phyloP scores from a whole-genome alignment of 2,113 vertebrate genomes.

The Nycticryphes semicollaris region DNA sequence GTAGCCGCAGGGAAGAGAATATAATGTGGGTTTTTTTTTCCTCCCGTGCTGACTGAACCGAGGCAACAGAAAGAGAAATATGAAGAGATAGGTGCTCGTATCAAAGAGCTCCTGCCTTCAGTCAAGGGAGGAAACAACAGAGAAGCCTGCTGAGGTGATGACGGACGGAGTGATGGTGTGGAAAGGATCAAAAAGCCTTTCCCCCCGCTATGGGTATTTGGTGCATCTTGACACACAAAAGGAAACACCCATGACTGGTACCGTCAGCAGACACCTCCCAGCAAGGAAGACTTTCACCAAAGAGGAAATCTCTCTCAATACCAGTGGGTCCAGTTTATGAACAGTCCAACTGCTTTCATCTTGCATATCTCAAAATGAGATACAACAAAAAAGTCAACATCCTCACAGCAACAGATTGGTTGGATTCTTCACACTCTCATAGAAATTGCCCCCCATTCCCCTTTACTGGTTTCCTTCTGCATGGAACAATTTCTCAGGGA shows the following conservation, averaged over 20 bases:
- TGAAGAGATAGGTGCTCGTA: neutral
- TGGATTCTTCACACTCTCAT: constrained; percentile 9
- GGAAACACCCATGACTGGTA: neutral
- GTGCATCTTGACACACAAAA: neutral
- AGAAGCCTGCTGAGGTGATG: neutral
- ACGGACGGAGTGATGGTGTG: rapidly evolving
- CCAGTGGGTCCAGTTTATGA: neutral
- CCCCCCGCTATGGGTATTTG: neutral
- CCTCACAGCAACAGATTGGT: neutral
- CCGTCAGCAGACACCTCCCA: neutral
- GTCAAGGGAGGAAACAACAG: neutral
- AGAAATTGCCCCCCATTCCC: neutral
- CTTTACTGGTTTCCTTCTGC: neutral
- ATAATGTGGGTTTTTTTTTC: neutral
- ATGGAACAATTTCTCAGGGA: constrained; percentile 48
- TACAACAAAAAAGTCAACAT: neutral
- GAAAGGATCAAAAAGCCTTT: neutral
- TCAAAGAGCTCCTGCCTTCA: constrained; percentile 7
- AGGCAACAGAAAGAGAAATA: neutral
- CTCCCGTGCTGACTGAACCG: neutral
- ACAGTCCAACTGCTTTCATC: neutral
- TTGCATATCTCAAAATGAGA: neutral
- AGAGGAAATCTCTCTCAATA: neutral
- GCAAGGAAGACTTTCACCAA: neutral
- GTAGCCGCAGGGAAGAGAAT: neutral